Base-by-base conservation (phyloP, 1,140 invertebrate genomes). In the Euwallacea fornicatus region DNA sequence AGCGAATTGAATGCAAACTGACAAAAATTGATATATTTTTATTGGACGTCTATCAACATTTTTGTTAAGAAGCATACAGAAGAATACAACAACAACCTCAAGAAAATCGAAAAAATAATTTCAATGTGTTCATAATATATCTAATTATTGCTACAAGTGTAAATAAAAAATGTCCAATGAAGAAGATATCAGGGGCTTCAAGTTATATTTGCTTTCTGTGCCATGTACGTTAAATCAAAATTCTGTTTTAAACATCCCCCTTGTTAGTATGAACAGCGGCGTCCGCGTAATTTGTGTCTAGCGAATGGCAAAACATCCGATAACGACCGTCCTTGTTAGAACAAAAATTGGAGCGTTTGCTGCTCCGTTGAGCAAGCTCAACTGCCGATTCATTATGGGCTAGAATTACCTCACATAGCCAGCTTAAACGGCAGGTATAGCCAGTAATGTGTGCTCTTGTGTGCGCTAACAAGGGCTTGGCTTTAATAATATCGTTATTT, bases 251-350 rank as follows among this genome's bases (percentile, higher is more conserved):
- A 33, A 33, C 21, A 33, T 33, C 21, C 21, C 21, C 21, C 61
- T 63, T 63, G 61, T 63, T 63, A 63, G 43, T 43, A 63, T 63
- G 44, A 47, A n/a, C 7, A 63, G 44, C 7, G 33, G 33, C 43
- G 16, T 7, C 8, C 11, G 0, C n/a, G 61, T 63, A 63, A 63
- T 65, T 66, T 58, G 44, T 58, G 33, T 42, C 43, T 10, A n/a
- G 53, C 6, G n/a, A 56, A 55, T 46, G 42, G 53, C 53, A 66
- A 66, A 55, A 66, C 54, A 66, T 58, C 50, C 16, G 47, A 69
- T 69, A 69, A 69, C 60, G 67, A 69, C 43, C 43, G 47, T 15
- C 46, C 67, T 69, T 69, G 67, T 69, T 69, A 69, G 67, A 50
- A 56, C 54, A 56, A 69, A 69, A 69, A 69, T 43, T 42, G n/a